Evolutionary conservation across 37 sponge, comb jelly and placozoan species (phyloP), one percentile per base, ranked within the genome.

Genomic region (Bolinopsis microptera): DNA sequence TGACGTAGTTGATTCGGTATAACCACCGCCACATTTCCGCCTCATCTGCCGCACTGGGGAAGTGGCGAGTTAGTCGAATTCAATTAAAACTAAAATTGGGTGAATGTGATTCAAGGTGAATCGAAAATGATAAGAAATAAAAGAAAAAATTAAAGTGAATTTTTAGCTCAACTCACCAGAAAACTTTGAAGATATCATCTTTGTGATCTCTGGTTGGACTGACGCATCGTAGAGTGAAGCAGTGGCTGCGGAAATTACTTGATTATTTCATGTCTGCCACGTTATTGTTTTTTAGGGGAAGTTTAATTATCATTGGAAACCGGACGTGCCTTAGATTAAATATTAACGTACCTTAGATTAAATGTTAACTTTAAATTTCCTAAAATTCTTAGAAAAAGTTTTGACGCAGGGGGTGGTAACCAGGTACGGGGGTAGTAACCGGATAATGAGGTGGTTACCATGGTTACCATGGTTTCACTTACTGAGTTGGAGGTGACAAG

Each of bases 181-280:
- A 86, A 36, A 86, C 90, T 86, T 86, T 86, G 61, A 86, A 86
- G 27, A 41, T 24, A 3, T 86, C 90, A 21, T 86, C 90, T 86
- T 86, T 39, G 41, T 86, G 61, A 30, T 86, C 90, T 40, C 36
- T 86, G 13, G 90, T 86, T n/a, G 41, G 90, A 41, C 36, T 41
- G 25, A 41, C 8, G 26, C 61, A 86, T 27, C 90, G 90, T 30
- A 86, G 26, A 2, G 90, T 33, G 30, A 86, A 86, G 36, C 90
- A 86, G 28, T 41, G 36, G 35, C 80, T 77, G 80, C 3, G 30
- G 74, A 24, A 67, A n/a, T n/a, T n/a, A n/a, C n/a, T n/a, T n/a
- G n/a, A n/a, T n/a, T n/a, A n/a, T n/a, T n/a, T n/a, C n/a, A n/a
- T n/a, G n/a, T n/a, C n/a, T n/a, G n/a, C n/a, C n/a, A n/a, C n/a